These are phyloP conservation scores for Erinaceus europaeus DNA, from an alignment of 2,113 vertebrate genomes.

Conservation along the genomic window DNA sequence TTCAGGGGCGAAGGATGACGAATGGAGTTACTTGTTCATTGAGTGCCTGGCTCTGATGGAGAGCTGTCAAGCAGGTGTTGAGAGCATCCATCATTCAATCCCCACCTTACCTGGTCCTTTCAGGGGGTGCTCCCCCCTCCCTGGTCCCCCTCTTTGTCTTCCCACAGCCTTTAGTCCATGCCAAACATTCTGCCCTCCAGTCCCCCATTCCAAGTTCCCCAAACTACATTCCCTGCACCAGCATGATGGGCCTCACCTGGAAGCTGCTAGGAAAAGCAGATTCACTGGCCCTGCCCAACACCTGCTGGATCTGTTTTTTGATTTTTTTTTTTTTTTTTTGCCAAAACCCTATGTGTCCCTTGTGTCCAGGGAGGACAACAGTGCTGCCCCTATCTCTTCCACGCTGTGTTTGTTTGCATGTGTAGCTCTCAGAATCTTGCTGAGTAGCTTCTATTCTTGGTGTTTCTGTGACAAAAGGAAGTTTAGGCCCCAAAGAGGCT, in stretches of 20 bases:
- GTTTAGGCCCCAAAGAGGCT: no score
- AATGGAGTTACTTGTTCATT: not conserved
- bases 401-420: accelerated
- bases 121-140: not conserved
- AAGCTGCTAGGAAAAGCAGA: not conserved
- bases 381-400: not conserved
- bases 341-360: not conserved
- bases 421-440: not conserved
- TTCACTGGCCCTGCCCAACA: not conserved
- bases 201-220: not conserved
- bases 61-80: not conserved
- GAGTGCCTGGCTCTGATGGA: not conserved
- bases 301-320: not conserved
- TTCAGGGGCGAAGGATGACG: not conserved
- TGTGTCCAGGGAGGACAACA: accelerated
- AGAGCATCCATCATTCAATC: not conserved
- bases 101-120: not conserved
- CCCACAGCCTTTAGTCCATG: not conserved
- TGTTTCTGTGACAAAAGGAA: not conserved
- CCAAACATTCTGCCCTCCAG: not conserved
- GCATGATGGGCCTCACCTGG: not conserved
- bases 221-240: not conserved
- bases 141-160: not conserved
- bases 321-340: no score
- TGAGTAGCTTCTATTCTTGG: not conserved